These are phyloP conservation scores for Phainopepla nitens DNA, from an alignment of 2,113 vertebrate species.

Conservation along the genomic window DNA sequence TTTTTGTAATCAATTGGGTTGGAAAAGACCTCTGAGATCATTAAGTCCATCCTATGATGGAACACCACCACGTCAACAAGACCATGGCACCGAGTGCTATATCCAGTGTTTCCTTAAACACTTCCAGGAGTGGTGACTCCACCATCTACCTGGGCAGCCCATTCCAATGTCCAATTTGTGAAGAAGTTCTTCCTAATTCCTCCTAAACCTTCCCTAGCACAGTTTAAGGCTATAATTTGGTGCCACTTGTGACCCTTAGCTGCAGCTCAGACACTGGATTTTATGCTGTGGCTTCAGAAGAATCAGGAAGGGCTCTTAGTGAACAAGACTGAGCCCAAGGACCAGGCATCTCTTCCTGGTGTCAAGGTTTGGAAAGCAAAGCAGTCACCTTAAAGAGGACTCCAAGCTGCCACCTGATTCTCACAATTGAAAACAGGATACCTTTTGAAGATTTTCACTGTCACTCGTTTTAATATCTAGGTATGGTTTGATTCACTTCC, in stretches of 20 bases:
- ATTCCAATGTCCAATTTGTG: neutral
- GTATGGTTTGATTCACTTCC: conserved; percentile 4
- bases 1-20: neutral
- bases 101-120: neutral
- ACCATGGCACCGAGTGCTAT: neutral
- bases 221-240: neutral
- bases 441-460: neutral
- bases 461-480: neutral
- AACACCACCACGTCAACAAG: neutral
- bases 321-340: neutral
- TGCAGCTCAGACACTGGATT: neutral
- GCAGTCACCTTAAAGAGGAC: neutral
- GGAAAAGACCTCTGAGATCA: neutral
- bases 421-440: neutral
- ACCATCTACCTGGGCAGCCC: neutral
- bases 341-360: neutral
- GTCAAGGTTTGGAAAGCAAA: neutral
- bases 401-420: neutral
- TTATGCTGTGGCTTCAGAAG: neutral
- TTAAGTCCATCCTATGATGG: neutral
- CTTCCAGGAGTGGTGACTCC: neutral
- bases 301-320: neutral
- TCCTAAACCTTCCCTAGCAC: neutral
- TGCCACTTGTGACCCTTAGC: neutral
- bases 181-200: neutral